Evolutionary conservation across 1,140 invertebrate species (phyloP).

Genomic region (Hesperophylax magnus): DNA sequence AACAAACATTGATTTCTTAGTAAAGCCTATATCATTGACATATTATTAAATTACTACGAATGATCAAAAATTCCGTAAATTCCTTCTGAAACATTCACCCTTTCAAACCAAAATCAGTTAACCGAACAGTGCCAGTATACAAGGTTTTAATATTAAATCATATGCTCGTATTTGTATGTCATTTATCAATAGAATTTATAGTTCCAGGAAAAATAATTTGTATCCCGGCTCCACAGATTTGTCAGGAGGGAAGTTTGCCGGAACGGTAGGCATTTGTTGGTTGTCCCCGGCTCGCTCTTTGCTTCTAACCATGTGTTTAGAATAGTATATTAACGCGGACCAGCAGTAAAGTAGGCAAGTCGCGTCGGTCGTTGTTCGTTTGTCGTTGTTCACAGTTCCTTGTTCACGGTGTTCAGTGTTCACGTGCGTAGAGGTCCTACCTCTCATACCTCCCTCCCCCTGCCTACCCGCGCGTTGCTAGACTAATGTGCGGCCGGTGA

Average conservation of each 20-base stretch:
- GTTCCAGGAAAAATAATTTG: background rate
- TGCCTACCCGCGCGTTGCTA: background rate
- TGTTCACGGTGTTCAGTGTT: too few species aligned
- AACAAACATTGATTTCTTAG: too few species aligned
- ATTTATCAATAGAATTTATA: background rate
- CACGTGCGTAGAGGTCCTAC: too few species aligned
- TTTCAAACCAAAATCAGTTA: too few species aligned
- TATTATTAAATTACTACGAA: too few species aligned
- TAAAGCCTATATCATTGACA: too few species aligned
- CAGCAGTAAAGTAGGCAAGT: background rate
- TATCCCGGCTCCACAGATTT: background rate
- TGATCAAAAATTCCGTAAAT: too few species aligned
- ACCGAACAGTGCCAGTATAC: too few species aligned
- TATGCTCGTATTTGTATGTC: too few species aligned
- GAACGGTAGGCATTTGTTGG: background rate
- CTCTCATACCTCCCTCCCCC: background rate
- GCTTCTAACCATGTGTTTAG: slow-evolving; percentile 13
- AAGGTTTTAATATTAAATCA: too few species aligned
- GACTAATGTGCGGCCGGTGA: slow-evolving; percentile 18
- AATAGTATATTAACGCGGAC: background rate
- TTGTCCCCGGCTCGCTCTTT: background rate
- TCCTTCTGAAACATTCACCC: too few species aligned
- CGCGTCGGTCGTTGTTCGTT: background rate
- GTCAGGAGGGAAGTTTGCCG: background rate
- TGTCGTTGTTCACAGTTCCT: too few species aligned